Evolutionary conservation across 2,888 invertebrate genomes (phyloP), one percentile per base, ranked within the genome.

Genomic region (Megastigmus dorsalis): DNA sequence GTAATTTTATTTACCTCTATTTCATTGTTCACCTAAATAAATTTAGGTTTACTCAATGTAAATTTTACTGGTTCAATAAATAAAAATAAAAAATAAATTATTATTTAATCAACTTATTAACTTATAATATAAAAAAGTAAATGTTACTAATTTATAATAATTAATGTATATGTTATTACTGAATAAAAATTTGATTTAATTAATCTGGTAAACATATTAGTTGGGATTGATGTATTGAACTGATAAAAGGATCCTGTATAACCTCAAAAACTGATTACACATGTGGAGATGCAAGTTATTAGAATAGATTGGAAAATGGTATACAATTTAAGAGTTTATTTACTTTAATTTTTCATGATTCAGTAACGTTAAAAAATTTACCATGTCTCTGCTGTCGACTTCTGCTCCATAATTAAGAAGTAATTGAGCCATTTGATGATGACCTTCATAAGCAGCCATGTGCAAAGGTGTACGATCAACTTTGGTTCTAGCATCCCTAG

Each of bases 401-500:
- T 94, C 93, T 45, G 94, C 93, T 41, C 93, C 92, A 83, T 93
- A 90, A 62, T 90, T 90, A 9, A 95, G 84, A 33, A 96, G 88
- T 41, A 94, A 88, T 80, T 92, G 90, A 9, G 94, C 94, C 80
- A 96, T 93, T 75, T 91, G 90, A 69, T 92, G 89, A 88, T 97
- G 94, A 0, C 97, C 97, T 82, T 94, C 95, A 84, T 93, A 93
- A 2, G 95, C 93, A 38, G 97, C 97, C 85, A 96, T 91, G 89
- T 98, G 97, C 79, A 98, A 89, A 33, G 97, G 95, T 20, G 97
- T 97, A 82, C 96, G 92, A 86, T 97, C 97, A 1, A 96, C 95
- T 90, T 98, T 98, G 30, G 96, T 97, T 83, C 95, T 91, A 1
- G 95, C 93, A 90, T 97, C 97, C 80, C 95, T 92, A 66, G 95